A percentile compares a stretch with the other conserved stretches of the same genome.
These are phyloP conservation scores for Cossypha polioptera DNA, from an alignment of 2,797 vertebrate genomes.

Conservation along the genomic window DNA sequence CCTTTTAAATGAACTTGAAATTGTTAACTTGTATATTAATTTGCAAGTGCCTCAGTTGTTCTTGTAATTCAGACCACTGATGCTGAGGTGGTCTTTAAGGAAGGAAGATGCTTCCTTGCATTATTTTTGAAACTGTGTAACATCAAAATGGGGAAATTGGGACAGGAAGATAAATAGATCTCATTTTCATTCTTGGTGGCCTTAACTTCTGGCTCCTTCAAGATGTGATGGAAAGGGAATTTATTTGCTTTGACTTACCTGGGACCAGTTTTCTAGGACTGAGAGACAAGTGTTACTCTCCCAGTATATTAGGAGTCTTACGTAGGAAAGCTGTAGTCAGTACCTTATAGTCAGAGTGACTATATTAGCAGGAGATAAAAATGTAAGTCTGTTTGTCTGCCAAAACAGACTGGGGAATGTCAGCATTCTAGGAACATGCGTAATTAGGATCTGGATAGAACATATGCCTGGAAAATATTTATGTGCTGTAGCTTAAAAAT, in stretches of 20 bases:
- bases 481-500: background rate
- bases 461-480: slow-evolving; percentile 26
- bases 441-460: background rate
- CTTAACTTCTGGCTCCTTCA: background rate
- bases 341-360: background rate
- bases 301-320: background rate
- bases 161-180: background rate
- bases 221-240: background rate
- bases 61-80: background rate
- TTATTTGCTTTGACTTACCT: background rate
- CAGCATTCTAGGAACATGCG: slow-evolving; percentile 25
- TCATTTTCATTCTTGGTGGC: background rate
- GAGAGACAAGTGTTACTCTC: background rate
- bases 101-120: background rate
- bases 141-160: background rate
- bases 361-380: slow-evolving; percentile 16
- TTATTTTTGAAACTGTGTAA: background rate
- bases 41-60: background rate
- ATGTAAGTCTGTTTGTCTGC: slow-evolving; percentile 11
- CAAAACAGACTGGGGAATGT: slow-evolving; percentile 26
- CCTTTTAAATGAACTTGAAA: background rate
- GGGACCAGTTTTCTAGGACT: background rate
- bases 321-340: background rate
- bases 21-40: background rate
- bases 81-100: background rate